Conservation (phyloP, 2,888 invertebrate species). For the Drosophila anceps region DNA sequence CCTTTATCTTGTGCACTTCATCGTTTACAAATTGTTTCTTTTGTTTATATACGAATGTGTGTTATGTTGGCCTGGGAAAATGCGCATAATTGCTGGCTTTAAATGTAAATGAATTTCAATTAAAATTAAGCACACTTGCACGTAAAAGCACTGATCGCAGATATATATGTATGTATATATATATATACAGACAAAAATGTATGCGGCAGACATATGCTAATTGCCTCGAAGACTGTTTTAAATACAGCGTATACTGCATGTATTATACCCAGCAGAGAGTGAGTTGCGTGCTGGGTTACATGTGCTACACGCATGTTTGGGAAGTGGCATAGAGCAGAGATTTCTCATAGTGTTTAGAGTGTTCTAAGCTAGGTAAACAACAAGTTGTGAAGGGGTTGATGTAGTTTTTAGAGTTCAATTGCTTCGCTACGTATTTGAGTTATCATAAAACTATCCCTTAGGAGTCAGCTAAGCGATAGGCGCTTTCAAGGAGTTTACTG, state of each 20-base stretch:
- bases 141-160: conserved; percentile 16
- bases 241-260: conserved; percentile 1
- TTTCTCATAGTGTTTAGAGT: no score
- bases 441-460: no score
- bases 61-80: conserved; percentile 65
- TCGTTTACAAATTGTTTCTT: conserved; percentile 75
- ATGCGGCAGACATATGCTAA: conserved; percentile 65
- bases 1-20: conserved; percentile 72
- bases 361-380: no score
- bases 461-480: no score
- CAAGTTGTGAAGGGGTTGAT: no score
- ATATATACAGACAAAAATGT: conserved; percentile 19
- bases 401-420: no score
- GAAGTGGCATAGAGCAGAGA: background rate
- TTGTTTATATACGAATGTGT: background rate
- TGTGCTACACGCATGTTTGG: background rate
- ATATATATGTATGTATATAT: conserved; percentile 12
- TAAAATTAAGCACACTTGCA: conserved; percentile 63
- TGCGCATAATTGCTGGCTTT: conserved; percentile 71
- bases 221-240: conserved; percentile 40
- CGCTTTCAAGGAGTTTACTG: no score
- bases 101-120: conserved; percentile 80
- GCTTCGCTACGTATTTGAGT: no score
- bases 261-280: background rate
- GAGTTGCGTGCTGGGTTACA: background rate